Evolutionary conservation across 2,113 vertebrate species (phyloP), one percentile per base, ranked within the genome.

Genomic region (Hystrix cristata): DNA sequence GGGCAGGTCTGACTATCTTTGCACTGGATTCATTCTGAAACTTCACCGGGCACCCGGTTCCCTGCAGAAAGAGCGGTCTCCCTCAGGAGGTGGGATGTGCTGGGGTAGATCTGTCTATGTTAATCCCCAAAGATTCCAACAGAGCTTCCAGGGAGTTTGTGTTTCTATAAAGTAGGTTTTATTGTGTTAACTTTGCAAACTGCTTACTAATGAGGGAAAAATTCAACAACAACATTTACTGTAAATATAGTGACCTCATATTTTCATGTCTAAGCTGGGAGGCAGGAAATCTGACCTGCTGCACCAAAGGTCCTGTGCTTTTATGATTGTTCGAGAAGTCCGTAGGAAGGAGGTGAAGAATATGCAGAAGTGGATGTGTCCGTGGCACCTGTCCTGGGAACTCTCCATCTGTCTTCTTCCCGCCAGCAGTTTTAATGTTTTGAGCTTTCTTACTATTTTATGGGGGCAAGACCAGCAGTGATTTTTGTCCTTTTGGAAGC

Each of bases 291-390:
- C 23, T 18, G 62, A 72, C 23, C 46, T 13, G 1, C 79, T 16
- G 25, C 4, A 2, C 4, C n/a, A 43, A 21, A 51, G 27, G 10
- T 31, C 25, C 34, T 76, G 0, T 31, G 23, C 48, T 29, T 34
- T 29, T 48, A 25, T 48, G 25, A 48, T 18, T 62, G 60, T 62
- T 74, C 13, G 23, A 76, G n/a, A 27, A 19, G 29, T 18, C 14
- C 12, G 0, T 0, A 31, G 62, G 91, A 14, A 38, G 46, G 29
- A 57, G 27, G 53, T 29, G 51, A 38, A 4, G 4, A 46, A 2
- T 2, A 10, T 9, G 18, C 21, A 0, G 0, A 0, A 4, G 0
- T 7, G 14, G 46, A 1, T 15, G 23, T 16, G 14, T 5, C 4
- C 4, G 10, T 64, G n/a, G 21, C 8, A 4, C 0, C 16, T 62